Base-by-base conservation (phyloP, 2,888 invertebrate species). In the Creontiades dilutus region DNA sequence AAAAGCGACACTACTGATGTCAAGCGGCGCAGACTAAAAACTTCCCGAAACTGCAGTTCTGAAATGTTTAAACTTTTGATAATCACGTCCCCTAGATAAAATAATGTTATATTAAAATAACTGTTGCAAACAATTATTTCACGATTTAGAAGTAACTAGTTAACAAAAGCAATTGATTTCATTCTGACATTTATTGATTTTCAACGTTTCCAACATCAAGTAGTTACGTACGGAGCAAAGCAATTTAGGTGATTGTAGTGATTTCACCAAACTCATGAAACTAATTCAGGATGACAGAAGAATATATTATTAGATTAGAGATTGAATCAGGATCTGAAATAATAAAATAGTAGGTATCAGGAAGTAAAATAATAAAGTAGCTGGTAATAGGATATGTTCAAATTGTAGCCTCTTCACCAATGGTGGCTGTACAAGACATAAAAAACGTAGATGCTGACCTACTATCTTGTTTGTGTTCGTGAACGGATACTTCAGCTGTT, bases 1-100 rank as follows among this genome's bases (percentile, higher is more conserved):
- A 78, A 68, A 19, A 27, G 55, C 82, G 82, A 82, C 2, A 48
- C 82, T 48, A 55, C 82, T 52, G 82, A 82, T 16, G 55, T 27
- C 82, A 52, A 14, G 82, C 82, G 82, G 82, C 82, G 11, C 5
- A 14, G 14, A 80, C 37, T 16, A 28, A 3, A 23, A 28, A 23
- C 28, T 37, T 19, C 75, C 75, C 76, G 23, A 76, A 76, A 7
- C 57, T 37, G 37, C 7, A n/a, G n/a, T n/a, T 4, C 37, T 37
- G 37, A 37, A 37, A 37, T 37, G 37, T 37, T 37, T 37, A 37
- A 37, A 37, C 37, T 37, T 2, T 37, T 37, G 37, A 37, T 37
- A 4, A 4, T 2, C 37, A 2, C 37, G 2, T 7, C 37, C 37
- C 7, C 37, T 7, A 37, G 7, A 4, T 37, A 37, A 7, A 4